These are phyloP conservation scores for Cyphomyrmex costatus DNA, from an alignment of 1,140 invertebrate species.

Conservation along the genomic window DNA sequence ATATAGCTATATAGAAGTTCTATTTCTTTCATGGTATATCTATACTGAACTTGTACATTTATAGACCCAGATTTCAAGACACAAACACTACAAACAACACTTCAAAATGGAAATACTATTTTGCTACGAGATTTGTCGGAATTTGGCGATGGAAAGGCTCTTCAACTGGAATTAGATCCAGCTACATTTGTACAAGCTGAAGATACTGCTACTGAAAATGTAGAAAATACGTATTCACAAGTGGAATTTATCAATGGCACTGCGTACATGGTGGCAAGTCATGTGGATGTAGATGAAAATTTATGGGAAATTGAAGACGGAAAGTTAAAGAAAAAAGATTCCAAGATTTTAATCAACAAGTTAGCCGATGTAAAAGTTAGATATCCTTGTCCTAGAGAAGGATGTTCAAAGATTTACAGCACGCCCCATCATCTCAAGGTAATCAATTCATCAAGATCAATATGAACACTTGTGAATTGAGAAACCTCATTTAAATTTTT, in stretches of 20 bases:
- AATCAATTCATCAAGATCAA: conserved; percentile 27
- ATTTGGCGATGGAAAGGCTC: conserved; percentile 75
- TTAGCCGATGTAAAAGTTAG: conserved; percentile 74
- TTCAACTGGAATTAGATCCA: conserved; percentile 79
- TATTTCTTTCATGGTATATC: neutral
- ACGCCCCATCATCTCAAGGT: conserved; percentile 88
- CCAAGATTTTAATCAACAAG: conserved; percentile 76
- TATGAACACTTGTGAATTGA: conserved; percentile 18
- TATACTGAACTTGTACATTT: conserved; percentile 26
- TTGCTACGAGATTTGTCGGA: conserved; percentile 77
- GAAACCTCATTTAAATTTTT: neutral
- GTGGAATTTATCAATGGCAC: conserved; percentile 81
- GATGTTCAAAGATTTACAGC: conserved; percentile 87
- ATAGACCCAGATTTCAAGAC: conserved; percentile 69
- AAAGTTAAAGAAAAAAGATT: conserved; percentile 76
- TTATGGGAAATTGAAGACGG: conserved; percentile 79
- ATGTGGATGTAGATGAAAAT: conserved; percentile 72
- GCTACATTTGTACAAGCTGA: conserved; percentile 70
- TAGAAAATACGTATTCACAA: conserved; percentile 74
- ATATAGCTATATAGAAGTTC: neutral
- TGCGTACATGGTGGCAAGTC: conserved; percentile 80
- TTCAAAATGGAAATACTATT: conserved; percentile 77
- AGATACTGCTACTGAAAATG: conserved; percentile 63
- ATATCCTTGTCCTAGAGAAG: conserved; percentile 86
- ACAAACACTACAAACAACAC: conserved; percentile 60